These are phyloP conservation scores for Poeciliopsis retropinna DNA, from an alignment of 2,113 vertebrate species.

Conservation along the genomic window DNA sequence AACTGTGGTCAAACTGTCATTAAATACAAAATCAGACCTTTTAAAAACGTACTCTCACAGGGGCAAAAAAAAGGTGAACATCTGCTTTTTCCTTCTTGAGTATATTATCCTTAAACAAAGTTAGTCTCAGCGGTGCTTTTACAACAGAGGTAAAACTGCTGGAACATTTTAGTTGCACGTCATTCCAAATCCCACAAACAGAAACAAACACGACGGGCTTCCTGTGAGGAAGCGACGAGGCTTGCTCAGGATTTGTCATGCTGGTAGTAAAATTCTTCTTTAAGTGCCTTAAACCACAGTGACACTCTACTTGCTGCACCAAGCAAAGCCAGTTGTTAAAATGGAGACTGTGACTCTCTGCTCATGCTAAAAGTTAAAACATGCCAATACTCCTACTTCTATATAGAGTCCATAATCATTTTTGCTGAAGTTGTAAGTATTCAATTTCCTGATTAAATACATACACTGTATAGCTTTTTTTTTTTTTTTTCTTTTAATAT, in stretches of 20 bases:
- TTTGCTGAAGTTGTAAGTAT: too few relatives aligned
- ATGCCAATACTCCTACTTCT: too few relatives aligned
- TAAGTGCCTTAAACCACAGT: neutral
- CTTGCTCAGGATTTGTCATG: neutral
- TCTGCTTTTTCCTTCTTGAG: neutral
- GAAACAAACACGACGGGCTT: neutral
- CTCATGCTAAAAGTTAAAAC: too few relatives aligned
- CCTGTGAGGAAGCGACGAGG: neutral
- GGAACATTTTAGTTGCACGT: neutral
- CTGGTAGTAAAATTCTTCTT: neutral
- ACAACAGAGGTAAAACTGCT: neutral
- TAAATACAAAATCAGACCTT: too few relatives aligned
- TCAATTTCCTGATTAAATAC: too few relatives aligned
- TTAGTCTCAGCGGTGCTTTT: neutral
- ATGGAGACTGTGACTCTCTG: too few relatives aligned
- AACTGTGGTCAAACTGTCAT: too few relatives aligned
- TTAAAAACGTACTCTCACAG: neutral
- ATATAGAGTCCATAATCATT: too few relatives aligned
- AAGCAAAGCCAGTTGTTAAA: too few relatives aligned
- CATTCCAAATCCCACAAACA: neutral
- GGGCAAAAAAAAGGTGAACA: neutral
- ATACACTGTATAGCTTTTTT: too few relatives aligned
- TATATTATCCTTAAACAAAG: neutral
- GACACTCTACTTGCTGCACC: slow-evolving; percentile 9
- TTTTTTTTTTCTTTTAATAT: too few relatives aligned